Conservation (phyloP, 30 jellyfish, hydroid and myxozoan species). For the Chironex yamaguchii region DNA sequence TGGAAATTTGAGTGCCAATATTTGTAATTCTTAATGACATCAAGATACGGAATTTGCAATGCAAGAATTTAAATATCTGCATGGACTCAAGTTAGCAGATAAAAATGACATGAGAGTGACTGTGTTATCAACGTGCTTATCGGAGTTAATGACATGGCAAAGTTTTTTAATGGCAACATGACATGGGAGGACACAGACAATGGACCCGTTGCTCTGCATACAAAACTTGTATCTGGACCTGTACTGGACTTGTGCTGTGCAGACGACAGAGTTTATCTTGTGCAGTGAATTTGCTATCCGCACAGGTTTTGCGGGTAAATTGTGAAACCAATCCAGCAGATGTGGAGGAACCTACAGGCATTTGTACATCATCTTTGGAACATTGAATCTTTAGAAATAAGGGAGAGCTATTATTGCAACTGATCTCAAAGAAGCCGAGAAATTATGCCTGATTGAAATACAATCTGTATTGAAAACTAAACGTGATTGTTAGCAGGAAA, state of each 20-base stretch:
- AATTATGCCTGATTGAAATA: slow-evolving; percentile 12
- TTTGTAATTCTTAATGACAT: background rate
- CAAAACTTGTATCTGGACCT: slow-evolving; percentile 16
- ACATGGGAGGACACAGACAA: slow-evolving; percentile 2
- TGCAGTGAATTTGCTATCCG: background rate
- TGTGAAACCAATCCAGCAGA: background rate
- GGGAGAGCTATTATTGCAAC: background rate
- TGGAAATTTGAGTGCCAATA: background rate
- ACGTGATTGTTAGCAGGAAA: background rate
- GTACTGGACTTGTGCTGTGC: slow-evolving; percentile 29
- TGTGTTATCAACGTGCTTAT: background rate
- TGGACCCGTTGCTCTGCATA: slow-evolving; percentile 18
- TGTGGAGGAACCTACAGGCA: too few relatives aligned
- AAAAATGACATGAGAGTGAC: background rate
- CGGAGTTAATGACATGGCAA: background rate
- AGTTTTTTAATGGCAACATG: slow-evolving; percentile 10
- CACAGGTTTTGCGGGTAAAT: slow-evolving; percentile 16
- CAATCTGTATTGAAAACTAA: background rate
- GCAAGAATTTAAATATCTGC: background rate
- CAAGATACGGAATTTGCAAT: background rate
- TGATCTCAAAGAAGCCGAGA: slow-evolving; percentile 33
- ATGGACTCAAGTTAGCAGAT: slow-evolving; percentile 17
- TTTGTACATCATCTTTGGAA: too few relatives aligned
- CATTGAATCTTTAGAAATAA: too few relatives aligned
- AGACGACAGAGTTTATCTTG: background rate